Base-by-base conservation (phyloP, 2,797 vertebrate species). In the Clarias pachynema region DNA sequence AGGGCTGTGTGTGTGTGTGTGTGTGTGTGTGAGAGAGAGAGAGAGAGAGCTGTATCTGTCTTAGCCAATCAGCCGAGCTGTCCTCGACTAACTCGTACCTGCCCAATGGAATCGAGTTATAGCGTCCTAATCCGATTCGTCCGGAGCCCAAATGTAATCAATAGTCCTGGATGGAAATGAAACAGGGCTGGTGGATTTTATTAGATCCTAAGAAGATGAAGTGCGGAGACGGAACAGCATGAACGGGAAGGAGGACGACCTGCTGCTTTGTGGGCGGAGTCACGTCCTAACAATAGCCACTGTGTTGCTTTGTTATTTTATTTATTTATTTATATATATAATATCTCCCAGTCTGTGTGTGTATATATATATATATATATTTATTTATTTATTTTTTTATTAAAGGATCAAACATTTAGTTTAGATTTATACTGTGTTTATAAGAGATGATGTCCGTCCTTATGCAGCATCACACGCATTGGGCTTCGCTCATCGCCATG, bases 81-180 rank as follows among this genome's bases (percentile, higher is more conserved):
- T 88, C 59, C 86, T 65, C 69, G 74, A 62, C 62, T 85, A 81
- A 73, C 83, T 86, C n/a, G 31, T 88, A 90, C 89, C 88, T 91
- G 85, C 81, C 73, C 74, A 31, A 44, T 63, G 49, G 68, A 90
- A 91, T 91, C 79, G 2, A 86, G 85, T 91, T 89, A 88, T 29
- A 49, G 56, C 70, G 49, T 69, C 81, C 72, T 88, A 89, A 91
- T 90, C 83, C 56, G 85, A 90, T 90, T 82, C n/a, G 69, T 84
- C 79, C 79, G 77, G 80, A 57, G 65, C 72, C 82, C 37, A 84
- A 89, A 91, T 86, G 86, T 77, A 91, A 89, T 91, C 86, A 87
- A 90, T 89, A 83, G 86, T 90, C 87, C 86, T 80, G 68, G 31
- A 83, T 89, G 86, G 86, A 87, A 87, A 90, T 89, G 89, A 87